A percentile compares a stretch with the other conserved stretches of the same genome.
phyloP scores from a whole-genome alignment of 1,140 invertebrate species.

The Brachionus rotundiformis region DNA sequence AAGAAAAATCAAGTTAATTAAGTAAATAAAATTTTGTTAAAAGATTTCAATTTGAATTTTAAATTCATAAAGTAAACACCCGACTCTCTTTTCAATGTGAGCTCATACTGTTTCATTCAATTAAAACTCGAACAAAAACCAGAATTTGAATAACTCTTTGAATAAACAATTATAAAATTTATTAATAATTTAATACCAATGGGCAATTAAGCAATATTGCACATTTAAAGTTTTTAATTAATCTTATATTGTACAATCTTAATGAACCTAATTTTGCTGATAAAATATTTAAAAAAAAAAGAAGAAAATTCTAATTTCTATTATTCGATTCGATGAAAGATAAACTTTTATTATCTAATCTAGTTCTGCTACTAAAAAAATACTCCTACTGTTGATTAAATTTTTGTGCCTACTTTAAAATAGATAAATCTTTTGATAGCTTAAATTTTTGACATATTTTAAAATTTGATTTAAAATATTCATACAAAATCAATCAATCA shows the following conservation, averaged over 20 bases:
- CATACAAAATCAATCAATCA: neutral
- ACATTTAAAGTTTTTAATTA: neutral
- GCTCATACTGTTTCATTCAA: slow-evolving; percentile 34
- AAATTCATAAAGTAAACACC: slow-evolving; percentile 37
- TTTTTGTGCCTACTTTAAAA: neutral
- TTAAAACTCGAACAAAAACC: neutral
- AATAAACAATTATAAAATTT: neutral
- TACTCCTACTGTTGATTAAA: neutral
- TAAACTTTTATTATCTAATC: slow-evolving; percentile 16
- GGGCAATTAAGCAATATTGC: neutral
- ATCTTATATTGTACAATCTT: neutral
- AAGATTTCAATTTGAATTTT: slow-evolving; percentile 43
- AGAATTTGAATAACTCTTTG: neutral
- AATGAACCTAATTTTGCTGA: neutral
- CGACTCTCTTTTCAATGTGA: slow-evolving; percentile 4
- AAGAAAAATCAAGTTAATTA: slow-evolving; percentile 40
- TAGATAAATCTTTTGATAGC: slow-evolving; percentile 15
- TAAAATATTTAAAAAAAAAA: neutral
- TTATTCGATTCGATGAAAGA: neutral
- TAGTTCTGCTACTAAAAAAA: neutral
- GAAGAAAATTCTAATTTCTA: neutral
- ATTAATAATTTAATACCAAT: neutral
- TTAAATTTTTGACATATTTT: slow-evolving; percentile 22
- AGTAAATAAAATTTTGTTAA: slow-evolving; percentile 23
- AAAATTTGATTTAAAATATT: slow-evolving; percentile 6